Evolutionary conservation across 2,113 vertebrate species (phyloP).

Genomic region (Trichechus manatus): DNA sequence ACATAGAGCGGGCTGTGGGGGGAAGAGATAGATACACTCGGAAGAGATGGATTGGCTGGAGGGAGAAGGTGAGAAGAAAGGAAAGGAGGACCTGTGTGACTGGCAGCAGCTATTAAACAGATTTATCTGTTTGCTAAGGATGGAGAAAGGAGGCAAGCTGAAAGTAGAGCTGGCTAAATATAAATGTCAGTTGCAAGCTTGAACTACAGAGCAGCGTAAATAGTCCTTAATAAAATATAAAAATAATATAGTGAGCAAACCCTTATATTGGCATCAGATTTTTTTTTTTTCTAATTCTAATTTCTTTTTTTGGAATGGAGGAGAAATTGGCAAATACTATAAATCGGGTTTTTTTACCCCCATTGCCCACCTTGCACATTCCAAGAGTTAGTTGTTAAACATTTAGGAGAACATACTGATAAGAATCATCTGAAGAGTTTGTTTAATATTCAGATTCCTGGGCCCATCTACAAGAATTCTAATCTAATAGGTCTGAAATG

Average conservation of each 20-base stretch:
- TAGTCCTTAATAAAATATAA: neutral
- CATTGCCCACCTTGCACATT: too few relatives aligned
- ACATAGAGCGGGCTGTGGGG: neutral
- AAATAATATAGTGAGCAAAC: neutral
- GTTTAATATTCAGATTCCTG: neutral
- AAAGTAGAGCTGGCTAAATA: constrained; percentile 51
- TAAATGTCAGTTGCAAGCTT: constrained; percentile 50
- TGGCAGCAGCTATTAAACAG: constrained; percentile 47
- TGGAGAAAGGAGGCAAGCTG: constrained; percentile 65
- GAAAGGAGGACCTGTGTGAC: constrained; percentile 40
- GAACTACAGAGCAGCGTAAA: constrained; percentile 40
- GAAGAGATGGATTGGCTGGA: constrained; percentile 19
- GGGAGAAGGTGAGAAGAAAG: constrained; percentile 55
- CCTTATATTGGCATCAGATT: neutral
- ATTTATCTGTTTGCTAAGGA: constrained; percentile 58
- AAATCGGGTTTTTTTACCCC: neutral
- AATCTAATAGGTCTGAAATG: neutral
- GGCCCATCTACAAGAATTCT: neutral
- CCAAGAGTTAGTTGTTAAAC: neutral
- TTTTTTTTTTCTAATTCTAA: neutral
- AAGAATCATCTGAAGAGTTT: neutral
- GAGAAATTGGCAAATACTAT: constrained; percentile 3
- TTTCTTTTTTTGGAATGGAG: neutral
- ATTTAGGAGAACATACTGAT: neutral
- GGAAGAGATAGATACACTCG: neutral